These are phyloP conservation scores for Chrysolina americana DNA, from an alignment of 2,888 invertebrate species.

Conservation along the genomic window DNA sequence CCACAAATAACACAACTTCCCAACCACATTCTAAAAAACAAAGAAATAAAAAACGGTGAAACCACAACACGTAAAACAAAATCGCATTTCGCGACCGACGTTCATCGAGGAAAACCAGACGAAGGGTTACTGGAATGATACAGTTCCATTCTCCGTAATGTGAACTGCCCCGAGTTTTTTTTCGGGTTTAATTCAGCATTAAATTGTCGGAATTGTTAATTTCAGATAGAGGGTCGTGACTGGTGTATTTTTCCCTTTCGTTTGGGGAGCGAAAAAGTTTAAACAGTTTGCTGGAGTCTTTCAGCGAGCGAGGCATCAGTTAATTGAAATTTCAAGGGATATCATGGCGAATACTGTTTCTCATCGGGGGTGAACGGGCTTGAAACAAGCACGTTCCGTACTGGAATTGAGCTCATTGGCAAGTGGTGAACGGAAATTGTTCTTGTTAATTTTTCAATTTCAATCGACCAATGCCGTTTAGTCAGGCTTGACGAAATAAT, in stretches of 20 bases:
- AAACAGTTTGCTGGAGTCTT: neutral
- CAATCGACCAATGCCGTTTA: too few relatives aligned
- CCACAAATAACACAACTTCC: neutral
- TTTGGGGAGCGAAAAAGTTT: conserved; percentile 27
- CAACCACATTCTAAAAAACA: neutral
- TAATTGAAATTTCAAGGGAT: conserved; percentile 20
- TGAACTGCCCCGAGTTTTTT: conserved; percentile 1
- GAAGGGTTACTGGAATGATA: conserved; percentile 19
- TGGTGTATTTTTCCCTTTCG: conserved; percentile 39
- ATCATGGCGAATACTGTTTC: conserved; percentile 2
- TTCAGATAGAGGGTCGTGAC: conserved; percentile 34
- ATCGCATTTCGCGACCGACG: neutral
- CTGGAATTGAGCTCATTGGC: neutral
- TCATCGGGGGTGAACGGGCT: conserved; percentile 2
- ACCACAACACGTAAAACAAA: neutral
- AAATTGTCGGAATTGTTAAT: conserved; percentile 47
- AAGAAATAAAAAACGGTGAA: neutral
- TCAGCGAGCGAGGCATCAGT: neutral
- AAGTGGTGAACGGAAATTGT: neutral
- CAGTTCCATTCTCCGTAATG: conserved; percentile 15
- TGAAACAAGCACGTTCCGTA: neutral
- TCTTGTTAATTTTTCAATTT: neutral
- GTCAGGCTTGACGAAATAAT: too few relatives aligned
- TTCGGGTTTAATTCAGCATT: conserved; percentile 44
- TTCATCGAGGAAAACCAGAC: conserved; percentile 6